These are phyloP conservation scores for Ataeniobius toweri DNA, from an alignment of 2,797 vertebrate species.

Conservation along the genomic window DNA sequence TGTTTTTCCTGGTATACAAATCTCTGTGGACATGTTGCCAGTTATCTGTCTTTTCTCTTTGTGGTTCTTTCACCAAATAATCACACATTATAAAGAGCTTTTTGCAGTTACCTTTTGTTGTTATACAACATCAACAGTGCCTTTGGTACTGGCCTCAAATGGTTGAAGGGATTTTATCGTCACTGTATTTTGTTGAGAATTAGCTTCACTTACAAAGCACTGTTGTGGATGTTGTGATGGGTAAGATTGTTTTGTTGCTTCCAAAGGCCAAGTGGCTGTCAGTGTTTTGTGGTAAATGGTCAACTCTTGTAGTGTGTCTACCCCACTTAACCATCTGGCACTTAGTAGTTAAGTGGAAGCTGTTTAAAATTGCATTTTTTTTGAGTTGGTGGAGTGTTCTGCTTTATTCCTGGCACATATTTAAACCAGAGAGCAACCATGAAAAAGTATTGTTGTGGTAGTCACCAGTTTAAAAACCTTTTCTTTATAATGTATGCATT, in stretches of 20 bases:
- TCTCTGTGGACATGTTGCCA: not conserved
- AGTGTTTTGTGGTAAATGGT: not conserved
- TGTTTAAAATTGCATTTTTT: not conserved
- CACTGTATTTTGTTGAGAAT: not conserved
- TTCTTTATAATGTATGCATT: too few species aligned
- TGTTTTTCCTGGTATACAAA: not conserved
- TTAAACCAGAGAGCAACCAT: not conserved
- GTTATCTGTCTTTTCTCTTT: not conserved
- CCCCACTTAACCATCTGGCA: slow-evolving; percentile 3
- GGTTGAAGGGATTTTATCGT: not conserved
- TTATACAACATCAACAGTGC: not conserved
- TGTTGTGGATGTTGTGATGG: not conserved
- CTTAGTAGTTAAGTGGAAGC: not conserved
- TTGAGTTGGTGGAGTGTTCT: not conserved
- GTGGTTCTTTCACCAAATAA: not conserved
- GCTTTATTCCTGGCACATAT: not conserved
- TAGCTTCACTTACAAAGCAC: not conserved
- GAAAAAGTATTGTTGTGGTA: too few species aligned
- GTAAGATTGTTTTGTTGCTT: not conserved
- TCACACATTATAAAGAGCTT: not conserved
- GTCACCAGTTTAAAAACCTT: not conserved
- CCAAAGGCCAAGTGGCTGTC: not conserved
- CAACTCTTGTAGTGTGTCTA: not conserved
- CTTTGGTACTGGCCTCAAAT: not conserved
- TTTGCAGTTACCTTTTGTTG: not conserved